A percentile compares a stretch with the other conserved stretches of the same genome.
phyloP scores from a whole-genome alignment of 2,888 invertebrate species.

The Trichogramma evanescens region DNA sequence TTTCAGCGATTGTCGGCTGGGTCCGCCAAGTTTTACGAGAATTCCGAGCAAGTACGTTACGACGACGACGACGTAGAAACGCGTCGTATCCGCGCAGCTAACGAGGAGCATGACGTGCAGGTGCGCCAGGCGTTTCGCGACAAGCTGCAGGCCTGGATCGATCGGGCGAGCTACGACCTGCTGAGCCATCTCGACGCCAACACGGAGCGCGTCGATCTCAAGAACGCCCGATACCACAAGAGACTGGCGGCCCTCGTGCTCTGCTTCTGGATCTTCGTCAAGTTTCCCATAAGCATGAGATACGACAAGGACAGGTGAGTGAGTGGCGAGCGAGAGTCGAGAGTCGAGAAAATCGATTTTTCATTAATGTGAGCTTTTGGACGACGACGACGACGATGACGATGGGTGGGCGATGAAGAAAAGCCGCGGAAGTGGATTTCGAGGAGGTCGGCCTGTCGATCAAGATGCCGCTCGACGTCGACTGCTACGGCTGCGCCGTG shows the following conservation, averaged over 20 bases:
- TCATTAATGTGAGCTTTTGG: not conserved
- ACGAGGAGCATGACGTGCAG: conserved; percentile 26
- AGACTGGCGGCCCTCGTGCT: conserved; percentile 44
- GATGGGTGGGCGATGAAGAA: no score
- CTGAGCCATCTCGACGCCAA: conserved; percentile 49
- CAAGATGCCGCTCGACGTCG: conserved; percentile 54
- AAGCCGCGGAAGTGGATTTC: conserved; percentile 52
- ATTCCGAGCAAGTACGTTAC: not conserved
- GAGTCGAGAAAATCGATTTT: not conserved
- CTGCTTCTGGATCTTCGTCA: conserved; percentile 49
- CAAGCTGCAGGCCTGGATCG: conserved; percentile 47
- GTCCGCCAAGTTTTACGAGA: not conserved
- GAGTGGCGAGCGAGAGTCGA: not conserved
- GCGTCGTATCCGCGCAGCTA: not conserved
- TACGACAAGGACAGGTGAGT: conserved; percentile 37
- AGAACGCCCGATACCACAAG: conserved; percentile 46
- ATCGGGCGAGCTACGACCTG: conserved; percentile 49
- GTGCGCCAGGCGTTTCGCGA: conserved; percentile 46
- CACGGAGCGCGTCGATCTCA: conserved; percentile 47
- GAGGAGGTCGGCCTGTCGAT: conserved; percentile 52
- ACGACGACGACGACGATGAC: not conserved
- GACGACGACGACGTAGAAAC: not conserved
- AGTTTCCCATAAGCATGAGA: conserved; percentile 43
- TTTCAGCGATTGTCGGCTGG: not conserved
- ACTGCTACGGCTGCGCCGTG: conserved; percentile 52